Evolutionary conservation across 2,113 vertebrate species (phyloP), one percentile per base, ranked within the genome.

Genomic region (Lepisosteus osseus): DNA sequence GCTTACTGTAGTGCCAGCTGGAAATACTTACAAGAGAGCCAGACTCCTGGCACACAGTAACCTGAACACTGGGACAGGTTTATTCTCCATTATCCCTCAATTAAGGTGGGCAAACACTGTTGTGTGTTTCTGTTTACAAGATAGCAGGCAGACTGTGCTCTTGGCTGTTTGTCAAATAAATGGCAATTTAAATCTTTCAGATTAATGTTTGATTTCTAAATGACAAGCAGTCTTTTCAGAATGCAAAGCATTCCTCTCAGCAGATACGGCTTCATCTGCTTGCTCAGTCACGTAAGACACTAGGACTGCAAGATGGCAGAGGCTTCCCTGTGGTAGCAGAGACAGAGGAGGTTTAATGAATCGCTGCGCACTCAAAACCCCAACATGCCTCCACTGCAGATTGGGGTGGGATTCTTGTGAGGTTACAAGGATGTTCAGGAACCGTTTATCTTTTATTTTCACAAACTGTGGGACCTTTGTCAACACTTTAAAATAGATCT

Each of bases 61-160:
- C 64, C 64, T 66, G 64, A 42, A 42, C 43, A 45, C 64, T 45
- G 64, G 64, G 64, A 42, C 64, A 44, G 64, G 64, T 43, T 66
- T 66, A 66, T 42, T 45, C 51, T 11, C 66, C 66, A 68, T 54
- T 68, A 68, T 68, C 66, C 11, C 47, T 54, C 66, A 47, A 68
- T 68, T 68, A 68, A 11, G 51, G 66, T 54, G 51, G 66, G 47
- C 66, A 68, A 68, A 68, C 45, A 67, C 65, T 12, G 66, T n/a
- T 29, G 66, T 40, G 66, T 4, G 29, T 45, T 29, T 54, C 66
- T n/a, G 17, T 68, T 68, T 17, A 54, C 29, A 54, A 29, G 47
- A 7, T 55, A 47, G 66, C 64, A 14, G 3, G 42, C 3, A 66
- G 64, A 14, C 64, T 66, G 47, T 5, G 47, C 47, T 51, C 47